phyloP scores from a whole-genome alignment of 2,888 invertebrate genomes.

The Mesopsocus fuscifrons region DNA sequence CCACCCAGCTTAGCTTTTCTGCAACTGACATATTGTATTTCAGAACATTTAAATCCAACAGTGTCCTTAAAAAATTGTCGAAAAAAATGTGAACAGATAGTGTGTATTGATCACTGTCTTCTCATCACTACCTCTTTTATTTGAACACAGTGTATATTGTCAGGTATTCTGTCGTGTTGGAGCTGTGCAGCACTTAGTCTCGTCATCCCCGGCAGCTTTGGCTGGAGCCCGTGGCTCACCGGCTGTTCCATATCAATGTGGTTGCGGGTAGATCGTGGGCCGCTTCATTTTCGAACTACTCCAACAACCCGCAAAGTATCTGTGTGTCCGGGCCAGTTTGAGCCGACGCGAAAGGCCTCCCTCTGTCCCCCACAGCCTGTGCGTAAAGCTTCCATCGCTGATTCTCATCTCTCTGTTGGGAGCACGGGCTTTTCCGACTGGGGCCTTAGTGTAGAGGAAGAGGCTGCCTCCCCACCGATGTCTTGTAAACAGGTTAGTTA shows the following conservation, averaged over 20 bases:
- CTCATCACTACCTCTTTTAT: too few species aligned
- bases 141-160: too few species aligned
- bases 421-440: constrained; percentile 25
- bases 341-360: constrained; percentile 11
- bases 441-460: constrained; percentile 18
- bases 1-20: constrained; percentile 10
- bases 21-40: too few species aligned
- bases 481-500: too few species aligned
- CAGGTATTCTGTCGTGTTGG: too few species aligned
- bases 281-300: constrained; percentile 12
- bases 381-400: constrained; percentile 2
- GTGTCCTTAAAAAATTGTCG: too few species aligned
- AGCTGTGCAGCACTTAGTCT: constrained; percentile 23
- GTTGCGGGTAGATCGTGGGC: constrained; percentile 27
- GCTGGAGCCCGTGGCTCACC: constrained; percentile 41
- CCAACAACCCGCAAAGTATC: constrained; percentile 13
- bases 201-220: constrained; percentile 25
- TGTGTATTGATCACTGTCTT: too few species aligned
- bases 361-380: constrained; percentile 12
- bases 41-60: too few species aligned
- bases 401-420: constrained; percentile 13
- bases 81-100: too few species aligned
- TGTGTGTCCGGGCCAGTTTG: constrained; percentile 12
- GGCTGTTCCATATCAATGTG: constrained; percentile 39
- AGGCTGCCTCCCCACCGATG: background rate